A percentile compares a stretch with the other conserved stretches of the same genome.
phyloP scores from a whole-genome alignment of 2,113 vertebrate genomes.

The Gracilinanus agilis region DNA sequence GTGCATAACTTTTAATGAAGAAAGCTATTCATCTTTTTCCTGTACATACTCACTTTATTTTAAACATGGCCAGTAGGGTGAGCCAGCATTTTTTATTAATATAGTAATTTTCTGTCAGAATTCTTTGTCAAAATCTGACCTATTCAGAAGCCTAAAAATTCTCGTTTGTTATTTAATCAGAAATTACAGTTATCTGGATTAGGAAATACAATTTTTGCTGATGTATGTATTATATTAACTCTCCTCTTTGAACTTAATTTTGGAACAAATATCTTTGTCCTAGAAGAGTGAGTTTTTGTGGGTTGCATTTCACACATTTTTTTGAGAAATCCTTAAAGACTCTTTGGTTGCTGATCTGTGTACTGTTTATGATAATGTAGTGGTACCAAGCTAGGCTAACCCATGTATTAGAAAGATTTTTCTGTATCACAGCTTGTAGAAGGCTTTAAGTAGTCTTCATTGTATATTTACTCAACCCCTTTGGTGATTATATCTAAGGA shows the following conservation, averaged over 20 bases:
- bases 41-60: conserved; percentile 77
- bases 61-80: conserved; percentile 69
- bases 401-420: conserved; percentile 7
- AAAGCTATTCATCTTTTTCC: conserved; percentile 60
- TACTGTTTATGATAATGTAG: conserved; percentile 13
- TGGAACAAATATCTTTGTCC: conserved; percentile 28
- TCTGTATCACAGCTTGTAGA: background rate
- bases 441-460: background rate
- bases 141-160: conserved; percentile 27
- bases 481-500: background rate
- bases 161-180: conserved; percentile 44
- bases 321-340: conserved; percentile 23
- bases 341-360: background rate
- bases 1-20: conserved; percentile 58
- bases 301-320: conserved; percentile 30
- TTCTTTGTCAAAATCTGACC: conserved; percentile 27
- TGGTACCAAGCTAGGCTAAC: conserved; percentile 22
- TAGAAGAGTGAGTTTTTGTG: conserved; percentile 46
- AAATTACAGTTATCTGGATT: background rate
- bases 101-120: conserved; percentile 62
- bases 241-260: conserved; percentile 40
- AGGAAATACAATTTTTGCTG: conserved; percentile 27
- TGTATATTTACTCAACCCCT: background rate
- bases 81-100: conserved; percentile 63
- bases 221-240: conserved; percentile 25